Evolutionary conservation across 2,113 vertebrate species (phyloP).

Genomic region (Echinops telfairi): DNA sequence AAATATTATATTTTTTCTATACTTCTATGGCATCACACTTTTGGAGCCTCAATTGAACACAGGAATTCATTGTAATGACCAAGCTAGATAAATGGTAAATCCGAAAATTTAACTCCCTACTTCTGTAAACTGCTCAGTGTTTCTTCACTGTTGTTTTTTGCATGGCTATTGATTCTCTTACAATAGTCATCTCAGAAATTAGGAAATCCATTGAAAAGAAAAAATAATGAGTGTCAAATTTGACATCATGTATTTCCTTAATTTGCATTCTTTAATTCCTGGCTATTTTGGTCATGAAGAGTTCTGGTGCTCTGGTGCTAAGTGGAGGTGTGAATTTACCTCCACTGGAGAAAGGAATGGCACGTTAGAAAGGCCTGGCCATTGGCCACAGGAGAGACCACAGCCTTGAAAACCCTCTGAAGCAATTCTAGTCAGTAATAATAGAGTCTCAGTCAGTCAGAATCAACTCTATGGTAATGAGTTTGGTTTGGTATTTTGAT

Average conservation of each 20-base stretch:
- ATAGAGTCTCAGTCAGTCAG: neutral
- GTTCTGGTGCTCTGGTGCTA: neutral
- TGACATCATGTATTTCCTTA: neutral
- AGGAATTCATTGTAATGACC: neutral
- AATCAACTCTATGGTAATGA: neutral
- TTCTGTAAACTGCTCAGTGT: neutral
- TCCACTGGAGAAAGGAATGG: neutral
- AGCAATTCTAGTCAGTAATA: neutral
- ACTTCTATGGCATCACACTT: neutral
- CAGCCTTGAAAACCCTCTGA: neutral
- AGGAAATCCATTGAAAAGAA: neutral
- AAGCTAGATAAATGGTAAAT: neutral
- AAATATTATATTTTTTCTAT: neutral
- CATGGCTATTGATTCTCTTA: neutral
- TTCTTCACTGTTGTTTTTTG: neutral
- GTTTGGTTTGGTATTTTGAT: neutral
- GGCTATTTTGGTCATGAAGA: neutral
- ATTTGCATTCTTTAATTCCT: neutral
- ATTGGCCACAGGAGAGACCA: neutral
- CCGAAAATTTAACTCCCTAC: neutral
- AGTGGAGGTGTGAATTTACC: neutral
- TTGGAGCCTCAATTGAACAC: neutral
- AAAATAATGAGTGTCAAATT: neutral
- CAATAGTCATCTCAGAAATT: neutral
- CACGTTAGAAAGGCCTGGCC: neutral